A percentile compares a stretch with the other conserved stretches of the same genome.
phyloP scores from a whole-genome alignment of 2,888 invertebrate species.

The Callyntrura sp. region DNA sequence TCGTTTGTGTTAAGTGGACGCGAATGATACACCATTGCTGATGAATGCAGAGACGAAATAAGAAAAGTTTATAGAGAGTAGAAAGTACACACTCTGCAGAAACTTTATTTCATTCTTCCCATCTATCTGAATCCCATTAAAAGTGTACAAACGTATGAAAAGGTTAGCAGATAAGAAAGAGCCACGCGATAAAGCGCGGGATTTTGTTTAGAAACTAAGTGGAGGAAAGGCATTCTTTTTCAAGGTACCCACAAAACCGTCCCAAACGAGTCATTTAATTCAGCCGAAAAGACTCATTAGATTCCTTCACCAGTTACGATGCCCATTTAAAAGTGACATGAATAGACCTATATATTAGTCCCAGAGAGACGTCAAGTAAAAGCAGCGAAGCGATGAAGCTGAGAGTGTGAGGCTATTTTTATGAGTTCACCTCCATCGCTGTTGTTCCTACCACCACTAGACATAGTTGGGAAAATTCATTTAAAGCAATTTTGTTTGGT shows the following conservation, averaged over 20 bases:
- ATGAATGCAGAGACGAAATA: not conserved
- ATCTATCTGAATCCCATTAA: constrained; percentile 6
- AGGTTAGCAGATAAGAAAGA: constrained; percentile 25
- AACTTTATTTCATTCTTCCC: not conserved
- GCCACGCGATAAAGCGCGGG: constrained; percentile 33
- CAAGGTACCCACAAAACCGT: constrained; percentile 72
- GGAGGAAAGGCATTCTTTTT: constrained; percentile 52
- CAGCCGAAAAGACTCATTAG: constrained; percentile 70
- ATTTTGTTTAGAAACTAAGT: constrained; percentile 55
- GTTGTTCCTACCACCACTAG: not conserved
- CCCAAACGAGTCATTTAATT: constrained; percentile 75
- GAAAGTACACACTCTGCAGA: not conserved
- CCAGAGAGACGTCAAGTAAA: constrained; percentile 60
- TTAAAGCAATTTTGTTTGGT: constrained; percentile 11
- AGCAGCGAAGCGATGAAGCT: constrained; percentile 42
- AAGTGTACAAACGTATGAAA: not conserved
- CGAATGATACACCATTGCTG: not conserved
- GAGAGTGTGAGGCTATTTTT: not conserved
- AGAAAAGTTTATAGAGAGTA: not conserved
- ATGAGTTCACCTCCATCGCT: constrained; percentile 20
- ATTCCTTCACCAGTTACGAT: constrained; percentile 60
- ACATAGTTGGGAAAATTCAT: constrained; percentile 3
- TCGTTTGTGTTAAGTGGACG: not conserved
- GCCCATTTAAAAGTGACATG: constrained; percentile 70
- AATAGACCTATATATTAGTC: constrained; percentile 71